phyloP scores from a whole-genome alignment of 2,888 invertebrate species.

The Empis livida region DNA sequence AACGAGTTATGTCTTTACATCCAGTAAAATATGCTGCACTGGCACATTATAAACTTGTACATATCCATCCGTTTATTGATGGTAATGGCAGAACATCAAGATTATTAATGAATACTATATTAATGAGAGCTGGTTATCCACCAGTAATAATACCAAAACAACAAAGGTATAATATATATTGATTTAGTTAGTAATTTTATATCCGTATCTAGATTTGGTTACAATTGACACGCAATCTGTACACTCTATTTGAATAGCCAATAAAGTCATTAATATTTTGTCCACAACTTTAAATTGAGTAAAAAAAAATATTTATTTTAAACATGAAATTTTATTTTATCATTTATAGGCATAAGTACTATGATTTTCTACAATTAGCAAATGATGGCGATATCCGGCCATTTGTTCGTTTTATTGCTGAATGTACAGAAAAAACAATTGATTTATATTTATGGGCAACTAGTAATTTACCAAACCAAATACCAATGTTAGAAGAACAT shows the following conservation, averaged over 20 bases:
- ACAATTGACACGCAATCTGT: too few relatives aligned
- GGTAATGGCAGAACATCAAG: slow-evolving; percentile 94
- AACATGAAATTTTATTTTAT: slow-evolving; percentile 6
- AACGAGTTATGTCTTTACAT: slow-evolving; percentile 72
- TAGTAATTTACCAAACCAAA: slow-evolving; percentile 54
- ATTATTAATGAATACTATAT: slow-evolving; percentile 87
- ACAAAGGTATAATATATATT: slow-evolving; percentile 38
- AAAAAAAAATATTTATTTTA: too few relatives aligned
- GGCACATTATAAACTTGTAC: slow-evolving; percentile 95
- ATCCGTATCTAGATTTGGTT: too few relatives aligned
- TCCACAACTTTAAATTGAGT: too few relatives aligned
- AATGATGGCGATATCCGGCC: slow-evolving; percentile 92
- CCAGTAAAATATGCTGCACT: slow-evolving; percentile 88
- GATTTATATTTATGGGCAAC: slow-evolving; percentile 80
- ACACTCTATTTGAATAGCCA: too few relatives aligned
- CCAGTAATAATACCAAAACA: slow-evolving; percentile 90
- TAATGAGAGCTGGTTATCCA: slow-evolving; percentile 92
- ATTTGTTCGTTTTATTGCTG: slow-evolving; percentile 91
- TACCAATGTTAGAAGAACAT: slow-evolving; percentile 45
- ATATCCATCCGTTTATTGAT: slow-evolving; percentile 94
- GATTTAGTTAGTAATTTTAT: too few relatives aligned
- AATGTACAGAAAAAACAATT: slow-evolving; percentile 78
- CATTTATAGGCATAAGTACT: slow-evolving; percentile 56
- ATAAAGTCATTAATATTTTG: too few relatives aligned
- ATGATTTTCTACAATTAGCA: slow-evolving; percentile 77